These are phyloP conservation scores for Drosophila maculinotata DNA, from an alignment of 2,888 invertebrate genomes.

Conservation along the genomic window DNA sequence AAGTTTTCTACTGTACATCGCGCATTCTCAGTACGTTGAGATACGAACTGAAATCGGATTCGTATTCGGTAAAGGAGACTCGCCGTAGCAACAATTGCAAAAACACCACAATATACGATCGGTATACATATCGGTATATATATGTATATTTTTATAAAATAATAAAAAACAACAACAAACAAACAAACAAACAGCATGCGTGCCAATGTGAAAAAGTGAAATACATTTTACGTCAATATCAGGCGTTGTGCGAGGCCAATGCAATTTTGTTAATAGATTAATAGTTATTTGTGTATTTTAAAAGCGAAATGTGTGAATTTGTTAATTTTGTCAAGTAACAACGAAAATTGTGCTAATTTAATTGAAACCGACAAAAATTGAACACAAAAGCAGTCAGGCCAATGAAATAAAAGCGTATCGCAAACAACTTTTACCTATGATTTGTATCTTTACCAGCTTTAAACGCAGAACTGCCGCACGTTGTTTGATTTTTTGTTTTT, in stretches of 20 bases:
- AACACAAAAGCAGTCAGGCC: conserved; percentile 25
- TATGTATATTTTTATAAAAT: conserved; percentile 14
- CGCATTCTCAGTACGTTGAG: conserved; percentile 30
- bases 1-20: conserved; percentile 54
- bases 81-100: conserved; percentile 44
- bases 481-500: conserved; percentile 29
- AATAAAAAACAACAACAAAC: conserved; percentile 27
- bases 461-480: conserved; percentile 51
- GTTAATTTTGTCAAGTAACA: conserved; percentile 35
- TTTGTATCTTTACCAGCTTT: conserved; percentile 53
- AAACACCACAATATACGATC: conserved; percentile 29
- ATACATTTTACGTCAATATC: conserved; percentile 23
- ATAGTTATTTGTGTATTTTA: conserved; percentile 14
- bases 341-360: conserved; percentile 29
- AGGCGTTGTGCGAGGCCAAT: conserved; percentile 37
- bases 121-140: conserved; percentile 13
- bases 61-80: conserved; percentile 58
- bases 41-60: conserved; percentile 34
- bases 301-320: conserved; percentile 39
- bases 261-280: conserved; percentile 23
- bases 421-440: conserved; percentile 80
- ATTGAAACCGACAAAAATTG: conserved; percentile 46
- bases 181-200: conserved; percentile 45
- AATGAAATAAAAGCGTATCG: conserved; percentile 56
- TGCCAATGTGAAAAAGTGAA: conserved; percentile 62